Percentiles rank a stretch among this genome's conserved stretches.
phyloP scores from a whole-genome alignment of 2,888 invertebrate genomes.

The Nephrocerus scutellatus region DNA sequence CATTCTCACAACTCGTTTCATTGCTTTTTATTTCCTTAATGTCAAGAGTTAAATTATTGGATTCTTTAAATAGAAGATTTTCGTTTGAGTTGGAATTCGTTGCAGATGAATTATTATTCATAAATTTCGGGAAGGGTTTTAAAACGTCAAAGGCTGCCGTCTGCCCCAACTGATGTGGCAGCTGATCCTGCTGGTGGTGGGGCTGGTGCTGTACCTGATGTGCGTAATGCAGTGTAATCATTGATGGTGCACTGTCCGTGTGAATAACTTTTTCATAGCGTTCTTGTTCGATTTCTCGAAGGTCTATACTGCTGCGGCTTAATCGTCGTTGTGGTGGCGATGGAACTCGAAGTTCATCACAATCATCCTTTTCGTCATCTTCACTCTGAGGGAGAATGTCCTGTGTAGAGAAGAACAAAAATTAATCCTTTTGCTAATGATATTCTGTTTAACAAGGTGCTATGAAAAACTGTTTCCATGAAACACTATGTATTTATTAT shows the following conservation, averaged over 20 bases:
- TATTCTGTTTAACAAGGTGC: too few relatives aligned
- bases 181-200: constrained; percentile 2
- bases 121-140: too few relatives aligned
- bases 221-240: constrained; percentile 44
- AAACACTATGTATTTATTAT: too few relatives aligned
- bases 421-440: too few relatives aligned
- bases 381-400: constrained; percentile 42
- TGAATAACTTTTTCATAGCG: constrained; percentile 47
- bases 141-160: too few relatives aligned
- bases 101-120: too few relatives aligned
- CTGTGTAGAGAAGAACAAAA: constrained; percentile 22
- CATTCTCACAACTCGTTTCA: constrained; percentile 5
- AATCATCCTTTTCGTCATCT: constrained; percentile 44
- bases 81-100: too few relatives aligned
- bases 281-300: constrained; percentile 47
- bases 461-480: too few relatives aligned
- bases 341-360: constrained; percentile 46
- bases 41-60: not conserved
- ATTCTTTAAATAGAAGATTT: not conserved
- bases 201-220: constrained; percentile 28
- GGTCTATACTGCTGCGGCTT: constrained; percentile 48
- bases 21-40: not conserved
- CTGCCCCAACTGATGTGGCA: not conserved
- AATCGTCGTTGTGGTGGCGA: constrained; percentile 47
- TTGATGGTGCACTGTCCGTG: constrained; percentile 48